These are phyloP conservation scores for Steatornis caripensis DNA, from an alignment of 2,113 vertebrate genomes.

Conservation along the genomic window DNA sequence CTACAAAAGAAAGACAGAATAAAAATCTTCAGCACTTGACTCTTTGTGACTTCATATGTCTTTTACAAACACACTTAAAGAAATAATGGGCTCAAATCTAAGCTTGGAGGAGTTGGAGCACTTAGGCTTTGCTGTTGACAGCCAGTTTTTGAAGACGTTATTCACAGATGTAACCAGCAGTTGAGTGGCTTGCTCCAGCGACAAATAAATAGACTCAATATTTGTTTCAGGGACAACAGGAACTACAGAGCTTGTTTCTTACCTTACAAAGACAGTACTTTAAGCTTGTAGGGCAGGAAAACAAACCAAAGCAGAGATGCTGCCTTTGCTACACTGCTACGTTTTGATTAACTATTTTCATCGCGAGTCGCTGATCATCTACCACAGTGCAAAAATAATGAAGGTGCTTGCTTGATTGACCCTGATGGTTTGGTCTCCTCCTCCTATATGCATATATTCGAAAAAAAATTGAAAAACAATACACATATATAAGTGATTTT, in stretches of 20 bases:
- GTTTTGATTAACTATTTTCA: neutral
- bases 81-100: neutral
- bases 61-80: neutral
- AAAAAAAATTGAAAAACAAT: neutral
- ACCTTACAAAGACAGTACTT: neutral
- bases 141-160: neutral
- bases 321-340: neutral
- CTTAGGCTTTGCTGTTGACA: neutral
- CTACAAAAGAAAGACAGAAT: neutral
- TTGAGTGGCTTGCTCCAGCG: neutral
- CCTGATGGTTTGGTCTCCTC: neutral
- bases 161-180: neutral
- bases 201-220: neutral
- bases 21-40: neutral
- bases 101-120: neutral
- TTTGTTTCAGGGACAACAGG: neutral
- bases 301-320: neutral
- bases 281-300: neutral
- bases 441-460: neutral
- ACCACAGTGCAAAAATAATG: neutral
- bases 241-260: neutral
- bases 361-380: neutral
- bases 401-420: neutral
- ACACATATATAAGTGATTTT: neutral
- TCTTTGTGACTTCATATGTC: neutral